A percentile compares a stretch with the other conserved stretches of the same genome.
phyloP scores from a whole-genome alignment of 2,113 vertebrate species.

The Xenopus laevis region DNA sequence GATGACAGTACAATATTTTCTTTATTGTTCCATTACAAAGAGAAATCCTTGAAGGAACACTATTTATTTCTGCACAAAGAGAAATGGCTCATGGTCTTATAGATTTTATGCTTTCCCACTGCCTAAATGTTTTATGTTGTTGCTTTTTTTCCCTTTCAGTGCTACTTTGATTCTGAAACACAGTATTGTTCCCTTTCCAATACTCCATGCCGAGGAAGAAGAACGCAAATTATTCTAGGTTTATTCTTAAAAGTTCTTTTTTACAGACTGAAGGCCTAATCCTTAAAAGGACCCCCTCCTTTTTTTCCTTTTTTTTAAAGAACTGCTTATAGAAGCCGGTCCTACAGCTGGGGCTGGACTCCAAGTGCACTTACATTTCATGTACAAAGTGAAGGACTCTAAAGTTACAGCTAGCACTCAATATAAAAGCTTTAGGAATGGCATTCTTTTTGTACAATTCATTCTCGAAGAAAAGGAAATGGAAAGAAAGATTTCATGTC shows the following conservation, averaged over 20 bases:
- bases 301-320: constrained; percentile 46
- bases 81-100: background rate
- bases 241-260: constrained; percentile 58
- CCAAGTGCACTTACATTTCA: constrained; percentile 82
- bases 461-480: constrained; percentile 68
- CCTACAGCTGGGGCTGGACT: constrained; percentile 76
- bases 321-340: constrained; percentile 58
- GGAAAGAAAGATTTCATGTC: constrained; percentile 70
- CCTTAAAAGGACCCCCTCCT: constrained; percentile 52
- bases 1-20: no score
- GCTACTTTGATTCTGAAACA: constrained; percentile 58
- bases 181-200: constrained; percentile 63
- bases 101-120: constrained; percentile 50
- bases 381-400: constrained; percentile 76
- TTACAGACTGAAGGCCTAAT: constrained; percentile 64
- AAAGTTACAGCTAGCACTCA: constrained; percentile 69
- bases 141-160: constrained; percentile 20
- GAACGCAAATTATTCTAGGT: constrained; percentile 61
- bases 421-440: constrained; percentile 69
- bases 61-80: background rate
- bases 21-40: no score
- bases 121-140: constrained; percentile 46
- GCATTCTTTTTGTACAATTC: constrained; percentile 73
- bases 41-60: no score
- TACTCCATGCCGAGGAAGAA: constrained; percentile 63